These are phyloP conservation scores for Malaclemys terrapin DNA, from an alignment of 2,113 vertebrate genomes.

Conservation along the genomic window DNA sequence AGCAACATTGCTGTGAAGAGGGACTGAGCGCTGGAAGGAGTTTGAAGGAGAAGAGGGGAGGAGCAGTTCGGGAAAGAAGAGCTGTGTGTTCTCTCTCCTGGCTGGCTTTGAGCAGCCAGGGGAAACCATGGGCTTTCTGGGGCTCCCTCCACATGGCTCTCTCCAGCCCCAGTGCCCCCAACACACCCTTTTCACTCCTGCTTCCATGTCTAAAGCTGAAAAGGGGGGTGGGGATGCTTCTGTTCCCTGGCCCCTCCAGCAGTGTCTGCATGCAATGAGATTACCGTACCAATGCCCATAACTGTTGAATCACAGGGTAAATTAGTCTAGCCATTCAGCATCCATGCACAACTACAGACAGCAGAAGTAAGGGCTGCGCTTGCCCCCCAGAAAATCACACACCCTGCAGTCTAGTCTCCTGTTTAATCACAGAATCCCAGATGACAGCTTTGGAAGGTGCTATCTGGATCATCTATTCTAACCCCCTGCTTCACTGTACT, in stretches of 20 bases:
- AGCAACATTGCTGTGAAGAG: background rate
- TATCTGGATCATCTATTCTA: background rate
- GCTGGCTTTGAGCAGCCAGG: background rate
- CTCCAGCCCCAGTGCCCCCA: background rate
- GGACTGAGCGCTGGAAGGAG: background rate
- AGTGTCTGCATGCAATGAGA: background rate
- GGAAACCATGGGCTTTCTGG: background rate
- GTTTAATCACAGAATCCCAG: background rate
- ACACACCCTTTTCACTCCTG: background rate
- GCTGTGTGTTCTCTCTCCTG: background rate
- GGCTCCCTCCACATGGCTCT: background rate
- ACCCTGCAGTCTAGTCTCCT: background rate
- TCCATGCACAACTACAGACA: background rate
- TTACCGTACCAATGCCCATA: background rate
- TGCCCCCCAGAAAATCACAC: background rate
- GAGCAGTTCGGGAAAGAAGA: background rate
- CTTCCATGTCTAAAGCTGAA: background rate
- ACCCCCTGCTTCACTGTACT: background rate
- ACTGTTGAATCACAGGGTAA: background rate
- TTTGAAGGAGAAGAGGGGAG: background rate
- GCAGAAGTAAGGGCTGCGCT: background rate
- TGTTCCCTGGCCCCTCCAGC: background rate
- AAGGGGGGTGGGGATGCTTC: background rate
- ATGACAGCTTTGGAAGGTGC: background rate
- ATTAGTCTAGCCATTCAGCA: background rate